Conservation (phyloP, 2,888 invertebrate species). For the Iselma pallidipennis region DNA sequence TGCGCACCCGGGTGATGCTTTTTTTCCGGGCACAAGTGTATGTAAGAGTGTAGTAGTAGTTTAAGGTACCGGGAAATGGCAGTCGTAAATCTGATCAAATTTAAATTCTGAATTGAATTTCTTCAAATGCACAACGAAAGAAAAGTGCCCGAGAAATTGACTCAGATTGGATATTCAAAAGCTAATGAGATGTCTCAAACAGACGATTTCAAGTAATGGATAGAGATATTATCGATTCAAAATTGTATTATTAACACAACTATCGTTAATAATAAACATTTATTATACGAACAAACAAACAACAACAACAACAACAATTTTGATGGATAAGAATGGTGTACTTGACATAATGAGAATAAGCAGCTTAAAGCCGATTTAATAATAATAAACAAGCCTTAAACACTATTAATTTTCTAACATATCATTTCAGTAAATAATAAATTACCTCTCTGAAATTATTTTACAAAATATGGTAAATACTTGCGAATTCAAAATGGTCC, state of each 20-base stretch:
- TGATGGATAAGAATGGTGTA: background rate
- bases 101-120: constrained; percentile 46
- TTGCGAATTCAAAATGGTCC: background rate
- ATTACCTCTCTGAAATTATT: too few species aligned
- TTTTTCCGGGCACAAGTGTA: constrained; percentile 25
- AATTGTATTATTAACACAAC: too few species aligned
- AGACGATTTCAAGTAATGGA: too few species aligned
- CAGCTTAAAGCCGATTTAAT: background rate
- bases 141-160: constrained; percentile 39
- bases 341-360: background rate
- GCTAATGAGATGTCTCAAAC: constrained; percentile 43
- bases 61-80: constrained; percentile 42
- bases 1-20: constrained; percentile 25
- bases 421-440: too few species aligned
- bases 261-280: background rate
- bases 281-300: too few species aligned
- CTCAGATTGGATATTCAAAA: constrained; percentile 45
- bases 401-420: too few species aligned
- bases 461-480: background rate
- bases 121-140: constrained; percentile 37
- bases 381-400: background rate
- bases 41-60: constrained; percentile 39
- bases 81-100: constrained; percentile 45
- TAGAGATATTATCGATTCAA: too few species aligned
- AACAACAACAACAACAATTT: background rate